phyloP scores from a whole-genome alignment of 2,888 invertebrate species.

The Tolmerus cingulatus region DNA sequence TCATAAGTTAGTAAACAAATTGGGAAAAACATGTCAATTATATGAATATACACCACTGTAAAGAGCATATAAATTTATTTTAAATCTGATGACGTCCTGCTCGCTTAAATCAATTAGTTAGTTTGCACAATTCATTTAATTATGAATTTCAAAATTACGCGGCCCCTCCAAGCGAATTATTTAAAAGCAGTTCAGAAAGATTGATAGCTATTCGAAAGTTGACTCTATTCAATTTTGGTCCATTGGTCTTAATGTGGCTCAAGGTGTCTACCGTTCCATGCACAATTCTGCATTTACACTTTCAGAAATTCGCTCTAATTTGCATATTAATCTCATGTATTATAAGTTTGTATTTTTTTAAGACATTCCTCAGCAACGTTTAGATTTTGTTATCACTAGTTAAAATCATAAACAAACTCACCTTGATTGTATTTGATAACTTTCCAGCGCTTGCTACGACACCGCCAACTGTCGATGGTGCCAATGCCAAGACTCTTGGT shows the following conservation, averaged over 20 bases:
- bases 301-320: background rate
- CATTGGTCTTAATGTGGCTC: background rate
- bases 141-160: background rate
- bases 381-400: background rate
- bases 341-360: background rate
- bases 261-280: background rate
- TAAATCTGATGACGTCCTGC: background rate
- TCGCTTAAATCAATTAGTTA: background rate
- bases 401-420: slow-evolving; percentile 52
- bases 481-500: slow-evolving; percentile 55
- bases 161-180: background rate
- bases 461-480: slow-evolving; percentile 63
- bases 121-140: background rate
- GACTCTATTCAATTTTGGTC: background rate
- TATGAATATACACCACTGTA: background rate
- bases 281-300: background rate
- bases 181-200: background rate
- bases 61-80: background rate
- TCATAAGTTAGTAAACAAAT: too few species aligned
- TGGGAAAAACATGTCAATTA: too few species aligned
- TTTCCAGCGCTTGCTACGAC: slow-evolving; percentile 63
- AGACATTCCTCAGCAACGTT: background rate
- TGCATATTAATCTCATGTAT: background rate
- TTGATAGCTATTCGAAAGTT: background rate
- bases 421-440: slow-evolving; percentile 62